A percentile compares a stretch with the other conserved stretches of the same genome.
Conservation (phyloP, 1,140 invertebrate species). For the Ceratina australensis region DNA sequence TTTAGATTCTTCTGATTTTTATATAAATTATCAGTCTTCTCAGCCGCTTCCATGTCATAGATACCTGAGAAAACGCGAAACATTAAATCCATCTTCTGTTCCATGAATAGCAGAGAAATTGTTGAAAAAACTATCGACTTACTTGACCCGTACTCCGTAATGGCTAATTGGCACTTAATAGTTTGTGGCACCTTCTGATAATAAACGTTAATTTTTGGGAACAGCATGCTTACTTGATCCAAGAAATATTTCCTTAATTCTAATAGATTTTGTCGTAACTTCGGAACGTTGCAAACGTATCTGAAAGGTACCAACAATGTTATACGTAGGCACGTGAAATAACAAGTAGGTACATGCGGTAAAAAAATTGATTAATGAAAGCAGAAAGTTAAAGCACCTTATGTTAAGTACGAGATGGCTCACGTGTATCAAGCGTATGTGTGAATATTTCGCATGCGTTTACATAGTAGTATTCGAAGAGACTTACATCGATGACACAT, state of each 20-base stretch:
- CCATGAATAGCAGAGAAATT: slow-evolving; percentile 10
- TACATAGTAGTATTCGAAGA: background rate
- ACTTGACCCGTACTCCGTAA: slow-evolving; percentile 84
- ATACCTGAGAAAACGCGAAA: slow-evolving; percentile 68
- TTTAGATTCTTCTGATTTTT: slow-evolving; percentile 83
- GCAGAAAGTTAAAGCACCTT: background rate
- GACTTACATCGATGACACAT: slow-evolving; percentile 50
- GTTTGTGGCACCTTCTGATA: slow-evolving; percentile 81
- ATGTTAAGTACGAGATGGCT: background rate
- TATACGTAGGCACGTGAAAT: background rate
- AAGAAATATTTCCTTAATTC: slow-evolving; percentile 81
- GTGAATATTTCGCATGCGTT: background rate
- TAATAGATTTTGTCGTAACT: slow-evolving; percentile 79
- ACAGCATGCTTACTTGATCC: slow-evolving; percentile 79
- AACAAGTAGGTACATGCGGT: background rate
- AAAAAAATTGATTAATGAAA: background rate
- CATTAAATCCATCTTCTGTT: background rate
- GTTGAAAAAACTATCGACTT: slow-evolving; percentile 40
- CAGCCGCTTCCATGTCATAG: slow-evolving; percentile 73
- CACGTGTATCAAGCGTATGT: background rate
- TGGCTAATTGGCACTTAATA: slow-evolving; percentile 85
- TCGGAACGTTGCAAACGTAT: slow-evolving; percentile 81
- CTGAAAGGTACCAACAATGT: slow-evolving; percentile 70
- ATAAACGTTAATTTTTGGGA: slow-evolving; percentile 80
- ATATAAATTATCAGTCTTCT: slow-evolving; percentile 67